These are phyloP conservation scores for Machimus atricapillus DNA, from an alignment of 2,888 invertebrate genomes.

Conservation along the genomic window DNA sequence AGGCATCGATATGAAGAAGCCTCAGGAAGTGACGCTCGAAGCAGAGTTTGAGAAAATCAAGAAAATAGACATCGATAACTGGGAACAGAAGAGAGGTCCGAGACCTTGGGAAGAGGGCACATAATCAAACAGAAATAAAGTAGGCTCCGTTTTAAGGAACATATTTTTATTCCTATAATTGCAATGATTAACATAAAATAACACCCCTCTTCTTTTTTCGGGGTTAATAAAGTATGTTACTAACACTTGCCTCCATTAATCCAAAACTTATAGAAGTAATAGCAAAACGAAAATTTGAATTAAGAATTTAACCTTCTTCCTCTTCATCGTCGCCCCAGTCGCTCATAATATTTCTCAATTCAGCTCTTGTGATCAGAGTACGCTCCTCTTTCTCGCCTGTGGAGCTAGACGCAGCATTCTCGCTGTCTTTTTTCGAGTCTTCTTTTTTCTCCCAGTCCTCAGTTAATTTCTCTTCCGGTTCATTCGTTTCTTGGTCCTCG, in stretches of 20 bases:
- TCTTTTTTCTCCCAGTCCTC: background rate
- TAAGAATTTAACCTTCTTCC: background rate
- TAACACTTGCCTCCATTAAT: background rate
- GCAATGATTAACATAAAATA: background rate
- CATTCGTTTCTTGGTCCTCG: background rate
- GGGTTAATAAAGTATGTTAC: background rate
- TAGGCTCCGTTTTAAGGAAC: background rate
- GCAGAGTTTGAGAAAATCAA: constrained; percentile 76
- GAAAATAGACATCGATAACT: constrained; percentile 77
- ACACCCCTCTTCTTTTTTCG: too few relatives aligned
- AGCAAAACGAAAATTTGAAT: background rate
- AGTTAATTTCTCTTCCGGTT: background rate
- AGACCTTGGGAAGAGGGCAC: constrained; percentile 79
- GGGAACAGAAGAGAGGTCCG: constrained; percentile 86
- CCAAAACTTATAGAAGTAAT: background rate
- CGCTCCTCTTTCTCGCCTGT: background rate
- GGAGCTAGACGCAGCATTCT: background rate
- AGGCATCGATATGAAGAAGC: constrained; percentile 72
- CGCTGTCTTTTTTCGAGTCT: constrained; percentile 44
- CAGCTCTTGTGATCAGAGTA: constrained; percentile 50
- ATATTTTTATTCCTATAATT: background rate
- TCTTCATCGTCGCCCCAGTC: constrained; percentile 55
- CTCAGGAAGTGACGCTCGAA: constrained; percentile 76
- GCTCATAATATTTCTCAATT: constrained; percentile 59
- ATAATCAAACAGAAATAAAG: background rate